Base-by-base conservation (phyloP, 2,113 vertebrate species). In the mouse (Mus musculus) region DNA sequence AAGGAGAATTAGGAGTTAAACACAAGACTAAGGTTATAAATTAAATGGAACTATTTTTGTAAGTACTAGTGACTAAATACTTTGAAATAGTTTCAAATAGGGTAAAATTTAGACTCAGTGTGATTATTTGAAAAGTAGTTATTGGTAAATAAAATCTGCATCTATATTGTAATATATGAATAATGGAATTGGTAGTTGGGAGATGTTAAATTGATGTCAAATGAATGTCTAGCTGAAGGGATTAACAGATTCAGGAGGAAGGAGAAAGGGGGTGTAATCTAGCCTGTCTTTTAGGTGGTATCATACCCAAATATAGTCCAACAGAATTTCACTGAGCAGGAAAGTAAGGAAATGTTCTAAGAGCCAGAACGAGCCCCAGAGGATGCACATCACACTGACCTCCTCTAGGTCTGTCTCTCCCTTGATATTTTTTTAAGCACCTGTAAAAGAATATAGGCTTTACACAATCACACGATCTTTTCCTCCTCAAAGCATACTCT, bases 371-470 rank as follows among this genome's bases (percentile, higher is more conserved):
- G 67, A 93, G 52, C 42, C 81, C 90, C 84, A 39, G 75, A 92
- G 59, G 80, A 81, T 16, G 6, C 71, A 61, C 65, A 33, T 14
- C 59, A 39, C 81, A 76, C 65, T 90, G 92, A 93, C 84, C 85
- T 97, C 71, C 81, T 82, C n/a, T 19, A 85, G 2, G 5, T 67
- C 42, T 90, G 78, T 13, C 75, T 91, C 91, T 81, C 56, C 42
- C 92, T 92, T 86, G 77, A 56, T 30, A 69, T 75, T 87, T 87
- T 82, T 84, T 93, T 78, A 46, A 73, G 28, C 30, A 39, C 63
- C 61, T 93, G 91, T 67, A 78, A 95, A 97, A 30, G 71, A 91
- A 93, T 95, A 56, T 92, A 77, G 75, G 91, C 93, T 95, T 97
- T 59, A 92, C 54, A 91, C 88, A 77, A 33, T 54, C 46, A 75